These are phyloP conservation scores for Magallana ariakensis DNA, from an alignment of 1,140 invertebrate species.

Conservation along the genomic window DNA sequence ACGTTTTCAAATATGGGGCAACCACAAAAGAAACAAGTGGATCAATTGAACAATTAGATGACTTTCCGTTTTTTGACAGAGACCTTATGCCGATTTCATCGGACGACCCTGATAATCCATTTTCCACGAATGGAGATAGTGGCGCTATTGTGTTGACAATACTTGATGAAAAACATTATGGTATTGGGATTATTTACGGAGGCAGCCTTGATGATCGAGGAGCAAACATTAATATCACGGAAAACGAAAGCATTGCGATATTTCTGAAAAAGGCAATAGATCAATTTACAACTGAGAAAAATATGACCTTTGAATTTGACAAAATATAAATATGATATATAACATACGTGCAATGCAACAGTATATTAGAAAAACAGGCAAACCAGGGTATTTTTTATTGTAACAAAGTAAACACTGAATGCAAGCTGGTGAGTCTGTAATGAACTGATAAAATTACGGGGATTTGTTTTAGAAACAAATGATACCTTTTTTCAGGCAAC, in stretches of 20 bases:
- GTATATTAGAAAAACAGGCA: no score
- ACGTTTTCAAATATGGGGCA: constrained; percentile 10
- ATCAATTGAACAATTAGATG: neutral
- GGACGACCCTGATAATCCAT: neutral
- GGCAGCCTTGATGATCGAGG: neutral
- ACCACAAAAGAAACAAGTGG: neutral
- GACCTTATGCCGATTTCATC: neutral
- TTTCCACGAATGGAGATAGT: neutral
- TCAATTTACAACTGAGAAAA: neutral
- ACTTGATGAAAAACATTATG: neutral
- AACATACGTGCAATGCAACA: no score
- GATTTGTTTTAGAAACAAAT: no score
- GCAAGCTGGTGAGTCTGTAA: no score
- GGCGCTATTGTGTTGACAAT: neutral
- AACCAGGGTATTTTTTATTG: no score
- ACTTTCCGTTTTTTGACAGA: neutral
- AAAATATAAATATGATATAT: neutral
- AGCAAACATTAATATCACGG: neutral
- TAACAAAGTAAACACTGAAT: no score
- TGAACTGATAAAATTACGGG: no score
- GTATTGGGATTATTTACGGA: neutral
- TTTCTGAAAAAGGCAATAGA: neutral
- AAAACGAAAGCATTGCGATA: neutral
- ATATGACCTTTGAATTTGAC: neutral
- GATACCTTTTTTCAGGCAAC: no score